phyloP scores from a whole-genome alignment of 2,797 vertebrate species.

The Anableps anableps region DNA sequence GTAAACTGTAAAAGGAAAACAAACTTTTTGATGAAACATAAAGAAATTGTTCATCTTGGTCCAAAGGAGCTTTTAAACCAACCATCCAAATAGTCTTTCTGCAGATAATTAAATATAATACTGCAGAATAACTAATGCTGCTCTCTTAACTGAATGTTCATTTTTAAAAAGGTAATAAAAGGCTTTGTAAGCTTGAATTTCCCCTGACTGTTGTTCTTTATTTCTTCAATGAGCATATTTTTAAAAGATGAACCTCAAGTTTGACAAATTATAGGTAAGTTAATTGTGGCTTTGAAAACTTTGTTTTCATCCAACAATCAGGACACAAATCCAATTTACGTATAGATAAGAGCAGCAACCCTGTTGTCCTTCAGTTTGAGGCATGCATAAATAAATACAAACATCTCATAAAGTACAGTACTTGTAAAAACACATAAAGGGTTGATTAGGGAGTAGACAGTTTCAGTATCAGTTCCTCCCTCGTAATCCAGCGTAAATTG shows the following conservation, averaged over 20 bases:
- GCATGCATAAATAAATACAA: conserved; percentile 61
- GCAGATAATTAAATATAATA: conserved; percentile 23
- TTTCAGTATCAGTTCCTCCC: conserved; percentile 30
- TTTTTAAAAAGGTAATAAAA: conserved; percentile 22
- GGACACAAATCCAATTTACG: conserved; percentile 7
- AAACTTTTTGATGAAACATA: not conserved
- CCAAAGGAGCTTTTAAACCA: not conserved
- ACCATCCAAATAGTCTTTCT: not conserved
- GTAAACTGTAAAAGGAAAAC: not conserved
- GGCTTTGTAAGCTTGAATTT: not conserved
- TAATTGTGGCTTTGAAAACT: conserved; percentile 17
- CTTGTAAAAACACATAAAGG: conserved; percentile 48
- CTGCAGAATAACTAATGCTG: conserved; percentile 26
- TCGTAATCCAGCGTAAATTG: conserved; percentile 33
- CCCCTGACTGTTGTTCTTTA: not conserved
- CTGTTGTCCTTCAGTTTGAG: conserved; percentile 44
- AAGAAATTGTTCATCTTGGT: not conserved
- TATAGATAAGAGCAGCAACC: conserved; percentile 29
- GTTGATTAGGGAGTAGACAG: conserved; percentile 21
- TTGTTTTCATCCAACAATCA: not conserved
- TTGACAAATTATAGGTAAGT: conserved; percentile 7
- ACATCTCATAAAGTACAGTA: conserved; percentile 46
- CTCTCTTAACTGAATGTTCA: conserved; percentile 2
- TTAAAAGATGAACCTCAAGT: conserved; percentile 13
- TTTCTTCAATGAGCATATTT: not conserved